Evolutionary conservation across 1,140 invertebrate genomes (phyloP).

Genomic region (Andricus grossulariae): DNA sequence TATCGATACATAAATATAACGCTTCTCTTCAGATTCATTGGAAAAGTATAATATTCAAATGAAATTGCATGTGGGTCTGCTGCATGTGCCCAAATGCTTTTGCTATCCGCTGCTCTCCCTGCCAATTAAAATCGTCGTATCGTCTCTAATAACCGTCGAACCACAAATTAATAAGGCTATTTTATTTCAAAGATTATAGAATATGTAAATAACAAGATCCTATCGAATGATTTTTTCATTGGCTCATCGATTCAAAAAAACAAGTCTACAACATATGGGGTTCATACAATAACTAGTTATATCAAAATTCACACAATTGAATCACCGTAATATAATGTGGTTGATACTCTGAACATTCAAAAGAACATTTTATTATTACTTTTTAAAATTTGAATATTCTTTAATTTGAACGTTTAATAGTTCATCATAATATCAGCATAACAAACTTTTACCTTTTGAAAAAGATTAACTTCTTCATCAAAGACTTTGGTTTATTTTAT

Average conservation of each 20-base stretch:
- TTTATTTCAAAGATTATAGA: background rate
- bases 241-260: background rate
- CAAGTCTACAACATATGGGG: too few species aligned
- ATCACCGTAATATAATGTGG: too few species aligned
- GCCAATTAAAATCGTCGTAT: slow-evolving; percentile 46
- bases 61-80: slow-evolving; percentile 73
- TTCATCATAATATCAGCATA: too few species aligned
- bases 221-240: background rate
- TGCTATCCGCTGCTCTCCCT: slow-evolving; percentile 71
- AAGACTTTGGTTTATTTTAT: too few species aligned
- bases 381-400: too few species aligned
- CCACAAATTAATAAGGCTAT: slow-evolving; percentile 20
- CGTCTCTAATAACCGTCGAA: slow-evolving; percentile 29
- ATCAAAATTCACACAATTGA: too few species aligned
- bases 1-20: slow-evolving; percentile 45
- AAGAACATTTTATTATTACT: too few species aligned
- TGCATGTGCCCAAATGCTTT: slow-evolving; percentile 74
- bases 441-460: too few species aligned
- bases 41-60: slow-evolving; percentile 33
- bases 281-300: too few species aligned
- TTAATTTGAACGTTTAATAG: too few species aligned
- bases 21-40: slow-evolving; percentile 32
- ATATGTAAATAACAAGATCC: slow-evolving; percentile 5
- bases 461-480: too few species aligned
- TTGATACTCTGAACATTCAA: too few species aligned